Conservation (phyloP, 2,797 vertebrate species). For the Aulostomus chinensis region DNA sequence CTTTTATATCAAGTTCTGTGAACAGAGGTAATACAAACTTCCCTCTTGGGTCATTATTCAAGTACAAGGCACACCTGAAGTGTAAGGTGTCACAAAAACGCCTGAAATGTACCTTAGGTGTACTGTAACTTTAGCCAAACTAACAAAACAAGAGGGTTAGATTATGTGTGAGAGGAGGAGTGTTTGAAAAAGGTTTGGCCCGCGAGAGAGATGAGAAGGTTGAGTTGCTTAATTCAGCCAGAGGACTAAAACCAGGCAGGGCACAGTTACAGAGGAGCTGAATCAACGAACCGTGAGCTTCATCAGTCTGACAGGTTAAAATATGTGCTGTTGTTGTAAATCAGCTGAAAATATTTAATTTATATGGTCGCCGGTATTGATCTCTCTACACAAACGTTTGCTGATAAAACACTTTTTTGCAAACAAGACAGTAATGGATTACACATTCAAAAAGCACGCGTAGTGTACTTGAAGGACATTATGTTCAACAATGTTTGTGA, state of each 20-base stretch:
- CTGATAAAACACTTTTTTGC: not conserved
- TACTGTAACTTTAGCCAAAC: too few relatives aligned
- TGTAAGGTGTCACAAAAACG: slow-evolving; percentile 17
- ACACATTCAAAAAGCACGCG: not conserved
- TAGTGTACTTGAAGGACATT: too few relatives aligned
- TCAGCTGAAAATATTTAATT: slow-evolving; percentile 2
- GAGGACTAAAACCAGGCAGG: not conserved
- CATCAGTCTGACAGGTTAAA: slow-evolving; percentile 27
- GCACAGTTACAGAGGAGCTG: not conserved
- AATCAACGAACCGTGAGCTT: not conserved
- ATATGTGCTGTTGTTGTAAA: not conserved
- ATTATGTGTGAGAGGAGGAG: not conserved
- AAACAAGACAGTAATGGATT: not conserved
- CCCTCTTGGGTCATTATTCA: not conserved
- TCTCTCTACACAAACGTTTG: too few relatives aligned
- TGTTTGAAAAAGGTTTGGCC: not conserved
- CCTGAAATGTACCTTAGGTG: too few relatives aligned
- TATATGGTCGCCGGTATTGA: too few relatives aligned
- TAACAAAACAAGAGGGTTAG: not conserved
- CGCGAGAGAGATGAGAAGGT: not conserved
- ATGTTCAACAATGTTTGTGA: too few relatives aligned
- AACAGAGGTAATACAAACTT: not conserved
- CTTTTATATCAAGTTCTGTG: slow-evolving; percentile 6
- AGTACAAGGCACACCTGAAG: not conserved
- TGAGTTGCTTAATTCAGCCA: not conserved